Evolutionary conservation across 2,797 vertebrate genomes (phyloP).

Genomic region (Esox masquinongy): DNA sequence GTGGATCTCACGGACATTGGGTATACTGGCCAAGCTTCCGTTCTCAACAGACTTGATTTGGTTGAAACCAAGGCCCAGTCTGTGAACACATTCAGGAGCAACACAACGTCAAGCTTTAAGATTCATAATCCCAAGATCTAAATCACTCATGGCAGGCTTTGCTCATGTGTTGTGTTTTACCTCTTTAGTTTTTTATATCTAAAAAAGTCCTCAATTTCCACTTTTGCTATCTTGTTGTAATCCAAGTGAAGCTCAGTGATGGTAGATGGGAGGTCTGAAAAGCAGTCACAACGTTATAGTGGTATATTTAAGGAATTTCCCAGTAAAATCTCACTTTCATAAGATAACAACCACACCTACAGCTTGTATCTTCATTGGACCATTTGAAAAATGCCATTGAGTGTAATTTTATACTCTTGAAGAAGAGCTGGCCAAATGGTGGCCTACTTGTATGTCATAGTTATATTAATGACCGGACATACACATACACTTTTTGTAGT

Average conservation of each 20-base stretch:
- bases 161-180: slow-evolving; percentile 62
- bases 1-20: slow-evolving; percentile 87
- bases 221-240: slow-evolving; percentile 89
- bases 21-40: slow-evolving; percentile 84
- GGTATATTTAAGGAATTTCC: too few relatives aligned
- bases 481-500: too few relatives aligned
- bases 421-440: too few relatives aligned
- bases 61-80: slow-evolving; percentile 91
- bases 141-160: neutral
- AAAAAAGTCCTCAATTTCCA: slow-evolving; percentile 93
- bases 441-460: too few relatives aligned
- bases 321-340: too few relatives aligned
- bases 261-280: slow-evolving; percentile 80
- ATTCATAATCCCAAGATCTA: neutral
- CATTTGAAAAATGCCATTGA: too few relatives aligned
- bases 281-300: neutral
- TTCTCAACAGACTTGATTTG: slow-evolving; percentile 94
- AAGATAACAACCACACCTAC: neutral
- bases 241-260: slow-evolving; percentile 92
- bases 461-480: too few relatives aligned
- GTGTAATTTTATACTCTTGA: too few relatives aligned
- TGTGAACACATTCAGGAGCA: slow-evolving; percentile 58
- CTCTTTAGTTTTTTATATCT: slow-evolving; percentile 91
- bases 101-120: neutral
- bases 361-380: too few relatives aligned